Conservation (phyloP, 2,113 vertebrate species). For the Nycticryphes semicollaris region DNA sequence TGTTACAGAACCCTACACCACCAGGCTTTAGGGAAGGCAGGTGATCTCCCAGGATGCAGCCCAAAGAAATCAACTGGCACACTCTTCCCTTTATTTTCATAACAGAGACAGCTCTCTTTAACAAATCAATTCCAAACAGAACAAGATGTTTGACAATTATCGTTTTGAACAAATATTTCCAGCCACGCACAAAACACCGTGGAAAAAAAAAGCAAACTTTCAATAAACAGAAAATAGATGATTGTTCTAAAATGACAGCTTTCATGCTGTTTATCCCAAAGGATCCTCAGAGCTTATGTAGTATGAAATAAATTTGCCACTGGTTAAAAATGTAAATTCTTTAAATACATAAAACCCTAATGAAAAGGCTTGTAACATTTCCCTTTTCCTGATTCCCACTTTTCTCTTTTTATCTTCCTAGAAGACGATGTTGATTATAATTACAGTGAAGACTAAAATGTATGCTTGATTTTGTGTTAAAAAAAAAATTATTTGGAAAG, state of each 20-base stretch:
- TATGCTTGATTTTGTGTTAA: conserved; percentile 33
- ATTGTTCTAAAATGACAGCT: conserved; percentile 64
- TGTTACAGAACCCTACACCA: fast-evolving
- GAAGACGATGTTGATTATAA: conserved; percentile 68
- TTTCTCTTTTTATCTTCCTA: conserved; percentile 60
- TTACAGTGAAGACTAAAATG: conserved; percentile 60
- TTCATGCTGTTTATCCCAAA: conserved; percentile 61
- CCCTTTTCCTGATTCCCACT: conserved; percentile 57
- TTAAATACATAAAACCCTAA: conserved; percentile 65
- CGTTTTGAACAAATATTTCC: conserved; percentile 55
- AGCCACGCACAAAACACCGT: conserved; percentile 27
- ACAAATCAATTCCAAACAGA: not conserved
- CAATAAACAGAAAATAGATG: conserved; percentile 55
- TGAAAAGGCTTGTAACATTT: conserved; percentile 64
- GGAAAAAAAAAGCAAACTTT: conserved; percentile 24
- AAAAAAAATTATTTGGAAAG: conserved; percentile 18
- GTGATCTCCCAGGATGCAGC: not conserved
- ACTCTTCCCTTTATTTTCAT: not conserved
- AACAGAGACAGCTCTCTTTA: not conserved
- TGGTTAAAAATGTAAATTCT: conserved; percentile 72
- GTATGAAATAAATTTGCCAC: conserved; percentile 49
- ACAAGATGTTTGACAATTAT: conserved; percentile 30
- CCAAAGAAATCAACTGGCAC: not conserved
- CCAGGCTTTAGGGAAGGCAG: not conserved
- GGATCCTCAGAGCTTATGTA: conserved; percentile 44